Evolutionary conservation across 2,888 invertebrate genomes (phyloP).

Genomic region (Thysanoteuthis rhombus): DNA sequence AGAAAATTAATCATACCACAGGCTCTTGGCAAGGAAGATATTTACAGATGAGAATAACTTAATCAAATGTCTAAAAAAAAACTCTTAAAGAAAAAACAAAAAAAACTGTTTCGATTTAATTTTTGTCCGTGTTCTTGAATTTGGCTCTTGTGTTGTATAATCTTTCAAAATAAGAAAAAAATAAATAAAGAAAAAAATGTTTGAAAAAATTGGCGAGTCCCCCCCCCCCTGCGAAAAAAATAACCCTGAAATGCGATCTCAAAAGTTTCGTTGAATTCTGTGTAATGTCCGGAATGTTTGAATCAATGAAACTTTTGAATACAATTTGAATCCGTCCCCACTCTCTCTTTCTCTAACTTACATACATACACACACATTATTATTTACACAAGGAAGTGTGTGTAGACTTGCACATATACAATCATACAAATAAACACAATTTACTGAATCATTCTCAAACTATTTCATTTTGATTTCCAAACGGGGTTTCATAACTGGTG

Average conservation of each 20-base stretch:
- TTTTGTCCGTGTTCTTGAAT: background rate
- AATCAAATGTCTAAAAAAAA: background rate
- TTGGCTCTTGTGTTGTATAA: background rate
- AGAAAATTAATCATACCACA: too few species aligned
- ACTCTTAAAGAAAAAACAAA: background rate
- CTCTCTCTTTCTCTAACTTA: background rate
- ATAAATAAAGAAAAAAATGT: too few species aligned
- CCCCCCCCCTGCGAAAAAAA: background rate
- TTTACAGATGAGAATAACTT: background rate
- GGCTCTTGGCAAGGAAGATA: background rate
- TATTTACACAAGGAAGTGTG: background rate
- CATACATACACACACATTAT: background rate
- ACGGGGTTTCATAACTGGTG: background rate
- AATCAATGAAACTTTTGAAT: background rate
- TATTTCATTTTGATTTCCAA: background rate
- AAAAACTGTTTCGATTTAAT: background rate
- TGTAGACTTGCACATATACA: background rate
- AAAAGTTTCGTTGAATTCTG: background rate
- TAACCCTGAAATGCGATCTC: background rate
- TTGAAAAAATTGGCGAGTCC: too few species aligned
- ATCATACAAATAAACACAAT: background rate
- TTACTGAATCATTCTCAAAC: background rate
- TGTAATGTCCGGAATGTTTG: background rate
- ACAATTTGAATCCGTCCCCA: background rate
- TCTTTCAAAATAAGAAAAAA: too few species aligned